Conservation (phyloP, 2,888 invertebrate species). For the Mycogona germanica region DNA sequence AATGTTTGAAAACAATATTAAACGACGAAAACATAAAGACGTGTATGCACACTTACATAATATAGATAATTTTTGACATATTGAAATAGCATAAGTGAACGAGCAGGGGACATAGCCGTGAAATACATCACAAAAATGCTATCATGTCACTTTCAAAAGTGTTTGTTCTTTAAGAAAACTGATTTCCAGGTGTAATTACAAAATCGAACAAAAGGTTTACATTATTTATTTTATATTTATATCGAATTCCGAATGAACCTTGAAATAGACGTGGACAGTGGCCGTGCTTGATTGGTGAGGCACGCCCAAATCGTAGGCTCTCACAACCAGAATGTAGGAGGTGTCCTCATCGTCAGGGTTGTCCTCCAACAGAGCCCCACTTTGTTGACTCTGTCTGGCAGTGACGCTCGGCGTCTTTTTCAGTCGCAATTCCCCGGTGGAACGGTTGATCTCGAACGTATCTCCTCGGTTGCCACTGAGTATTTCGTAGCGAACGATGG, state of each 20-base stretch:
- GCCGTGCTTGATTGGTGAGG: conserved; percentile 61
- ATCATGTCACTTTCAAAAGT: not conserved
- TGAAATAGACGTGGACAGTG: conserved; percentile 61
- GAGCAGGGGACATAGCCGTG: too few species aligned
- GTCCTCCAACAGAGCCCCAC: not conserved
- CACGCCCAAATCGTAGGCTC: conserved; percentile 73
- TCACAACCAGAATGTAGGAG: conserved; percentile 52
- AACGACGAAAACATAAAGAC: too few species aligned
- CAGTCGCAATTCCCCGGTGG: conserved; percentile 45
- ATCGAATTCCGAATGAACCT: conserved; percentile 47
- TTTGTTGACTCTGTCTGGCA: not conserved
- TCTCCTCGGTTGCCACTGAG: conserved; percentile 60
- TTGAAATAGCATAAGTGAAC: too few species aligned
- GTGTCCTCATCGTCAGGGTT: conserved; percentile 37
- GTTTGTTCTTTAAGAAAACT: too few species aligned
- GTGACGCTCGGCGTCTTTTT: conserved; percentile 20
- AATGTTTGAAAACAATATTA: too few species aligned
- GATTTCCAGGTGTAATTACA: too few species aligned
- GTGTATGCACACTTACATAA: too few species aligned
- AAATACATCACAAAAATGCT: not conserved
- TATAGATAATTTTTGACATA: too few species aligned
- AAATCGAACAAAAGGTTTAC: not conserved
- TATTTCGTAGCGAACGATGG: conserved; percentile 70
- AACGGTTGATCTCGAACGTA: conserved; percentile 58
- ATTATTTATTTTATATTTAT: conserved; percentile 31